Base-by-base conservation (phyloP, 1,140 invertebrate species). In the Mactra quadrangularis region DNA sequence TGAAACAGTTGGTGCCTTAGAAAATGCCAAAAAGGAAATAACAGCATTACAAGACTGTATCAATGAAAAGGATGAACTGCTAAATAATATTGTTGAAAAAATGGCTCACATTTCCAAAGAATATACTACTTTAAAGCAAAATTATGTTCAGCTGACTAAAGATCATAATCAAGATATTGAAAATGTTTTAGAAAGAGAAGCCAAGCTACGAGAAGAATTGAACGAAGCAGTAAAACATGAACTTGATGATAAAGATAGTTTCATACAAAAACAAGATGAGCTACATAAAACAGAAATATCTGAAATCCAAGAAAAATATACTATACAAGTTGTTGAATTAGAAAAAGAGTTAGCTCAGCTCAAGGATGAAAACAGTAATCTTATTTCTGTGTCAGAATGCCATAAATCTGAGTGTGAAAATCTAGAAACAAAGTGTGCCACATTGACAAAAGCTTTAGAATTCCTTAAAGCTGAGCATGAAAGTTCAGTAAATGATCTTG, bases 1-100 rank as follows among this genome's bases (percentile, higher is more conserved):
- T 15, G 38, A 83, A 17, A 87, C 87, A 11, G 82, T 85, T 13
- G 83, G 85, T 22, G 87, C 89, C 13, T 60, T 90, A 13, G 79
- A 82, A n/a, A 79, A 88, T 15, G 89, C 89, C 0, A 89, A 87
- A 70, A 68, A 59, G 27, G 86, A 90, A 59, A 89, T 90, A 13
- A 25, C 86, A 25, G 50, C 59, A 9, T 85, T 90, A 15, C 86
- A 89, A 71, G 59, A 76, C 45, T 75, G 72, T 35, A 81, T 90
- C 38, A 72, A 71, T 9, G 74, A 86, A 15, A 90, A 90, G 59
- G 87, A 90, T 57, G 59, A 77, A 22, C 66, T 89, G 29, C 60
- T 89, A 17, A 71, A 53, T n/a, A 82, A 88, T 29, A 76, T 90
- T 0, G 72, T 82, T 22, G 82, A 88, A 22, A 86, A 85, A 41